Base-by-base conservation (phyloP, 2,888 invertebrate genomes). In the Aleiodes alternator region DNA sequence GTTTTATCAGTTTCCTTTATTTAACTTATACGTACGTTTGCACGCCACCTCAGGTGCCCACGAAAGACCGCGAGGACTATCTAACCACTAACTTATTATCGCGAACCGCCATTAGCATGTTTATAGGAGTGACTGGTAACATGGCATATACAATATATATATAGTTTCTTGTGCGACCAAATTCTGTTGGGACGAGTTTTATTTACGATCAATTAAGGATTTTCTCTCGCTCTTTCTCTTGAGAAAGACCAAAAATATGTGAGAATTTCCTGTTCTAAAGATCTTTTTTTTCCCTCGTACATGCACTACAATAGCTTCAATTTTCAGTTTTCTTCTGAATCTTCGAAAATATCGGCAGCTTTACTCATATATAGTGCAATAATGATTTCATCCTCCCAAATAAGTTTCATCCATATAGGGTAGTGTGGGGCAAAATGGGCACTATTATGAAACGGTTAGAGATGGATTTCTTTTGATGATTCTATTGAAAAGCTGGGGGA, bases 21-120 rank as follows among this genome's bases (percentile, higher is more conserved):
- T 64, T 64, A 31, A 50, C 51, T 51, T 68, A 68, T 68, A 53
- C 50, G 68, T 68, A 51, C 61, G 53, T 73, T 73, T 56, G 66
- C 73, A 73, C 68, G 73, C 73, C 73, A 73, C 66, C 64, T 66
- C 56, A 73, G 55, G 61, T 73, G 64, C 66, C 73, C 66, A 73
- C 73, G 61, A 73, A 73, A 64, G 64, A 73, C 57, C 51, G 61
- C 61, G 38, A 73, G 61, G 61, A 72, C 80, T 82, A 83, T 81
- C 82, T 78, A 78, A 76, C 80, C 83, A 81, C 82, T 83, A 82
- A 84, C 82, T 86, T 86, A 86, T 86, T 86, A 86, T 86, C 85
- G 81, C 80, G 78, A 81, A 84, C 80, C 84, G 82, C 85, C 82
- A 86, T 86, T 86, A 86, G 84, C 84, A 85, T 85, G 82, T 86